Evolutionary conservation across 1,140 invertebrate genomes (phyloP), one percentile per base, ranked within the genome.

Genomic region (Drosophila lacertosa): DNA sequence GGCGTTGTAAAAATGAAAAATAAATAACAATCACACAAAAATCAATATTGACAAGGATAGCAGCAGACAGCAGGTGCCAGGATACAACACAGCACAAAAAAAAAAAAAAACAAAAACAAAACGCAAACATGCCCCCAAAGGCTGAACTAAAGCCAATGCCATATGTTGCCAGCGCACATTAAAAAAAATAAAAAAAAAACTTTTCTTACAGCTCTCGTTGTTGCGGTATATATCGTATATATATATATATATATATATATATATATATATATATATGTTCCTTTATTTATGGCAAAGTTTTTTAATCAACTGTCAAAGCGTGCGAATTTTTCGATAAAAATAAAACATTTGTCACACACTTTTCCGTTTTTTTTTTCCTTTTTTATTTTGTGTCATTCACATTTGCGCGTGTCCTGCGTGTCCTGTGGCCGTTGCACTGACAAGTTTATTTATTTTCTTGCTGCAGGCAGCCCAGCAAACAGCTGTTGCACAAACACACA

Each of bases 21-120:
- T 83, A 83, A 83, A 83, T 83, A 83, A 83, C 79, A 83, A 83
- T 83, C 79, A 83, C 57, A 83, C 59, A 71, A 83, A 83, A 83
- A 83, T 83, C 79, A 83, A 83, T 83, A 83, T 83, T 83, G 79
- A 83, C 79, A 75, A 76, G 53, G 40, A 42, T 15, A 44, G 55
- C 55, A 15, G 20, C 13, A 9, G 16, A 4, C 29, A 20, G 47
- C 29, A 15, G 15, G 33, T 18, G 39, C 24, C 29, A 42, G 16
- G 16, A 62, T 22, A 40, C 32, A 63, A 50, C 32, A 44, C 42
- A 22, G 47, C 22, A 35, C 37, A 65, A 74, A 24, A 53, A 37
- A 26, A 51, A 20, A 20, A 39, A 64, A 77, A 64, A 64, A 58
- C 20, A 26, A 58, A 53, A 50, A 57, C 18, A 44, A 40, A 33